A percentile compares a stretch with the other conserved stretches of the same genome.
Evolutionary conservation across 1,140 invertebrate species (phyloP).

Genomic region (Nasonia vitripennis): DNA sequence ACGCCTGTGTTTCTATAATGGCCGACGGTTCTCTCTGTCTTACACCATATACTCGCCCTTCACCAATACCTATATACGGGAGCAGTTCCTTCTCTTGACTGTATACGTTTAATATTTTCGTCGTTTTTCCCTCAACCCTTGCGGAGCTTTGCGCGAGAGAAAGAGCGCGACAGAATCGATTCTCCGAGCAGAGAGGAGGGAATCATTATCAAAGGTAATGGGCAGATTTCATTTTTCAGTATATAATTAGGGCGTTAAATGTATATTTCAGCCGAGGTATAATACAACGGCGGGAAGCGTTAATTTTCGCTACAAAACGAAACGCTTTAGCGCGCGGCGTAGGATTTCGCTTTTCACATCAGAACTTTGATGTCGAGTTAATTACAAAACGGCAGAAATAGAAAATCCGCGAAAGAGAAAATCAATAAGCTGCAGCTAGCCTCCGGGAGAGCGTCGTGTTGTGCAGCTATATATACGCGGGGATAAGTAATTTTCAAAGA

Average conservation of each 20-base stretch:
- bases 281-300: too few species aligned
- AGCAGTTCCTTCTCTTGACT: not conserved
- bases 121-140: too few species aligned
- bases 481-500: not conserved
- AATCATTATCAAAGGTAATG: too few species aligned
- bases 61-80: not conserved
- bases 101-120: too few species aligned
- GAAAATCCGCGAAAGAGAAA: not conserved
- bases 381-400: not conserved
- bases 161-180: too few species aligned
- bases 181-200: too few species aligned
- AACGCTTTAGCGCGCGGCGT: too few species aligned
- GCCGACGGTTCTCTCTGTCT: not conserved
- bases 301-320: too few species aligned
- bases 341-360: not conserved
- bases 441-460: not conserved
- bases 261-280: too few species aligned
- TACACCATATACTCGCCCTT: not conserved
- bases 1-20: not conserved
- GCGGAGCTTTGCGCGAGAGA: too few species aligned
- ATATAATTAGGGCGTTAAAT: too few species aligned
- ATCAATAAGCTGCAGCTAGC: not conserved
- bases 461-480: not conserved
- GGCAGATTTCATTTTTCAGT: too few species aligned
- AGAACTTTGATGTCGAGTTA: not conserved